Evolutionary conservation across 2,113 vertebrate species (phyloP).

Genomic region (Pteronura brasiliensis): DNA sequence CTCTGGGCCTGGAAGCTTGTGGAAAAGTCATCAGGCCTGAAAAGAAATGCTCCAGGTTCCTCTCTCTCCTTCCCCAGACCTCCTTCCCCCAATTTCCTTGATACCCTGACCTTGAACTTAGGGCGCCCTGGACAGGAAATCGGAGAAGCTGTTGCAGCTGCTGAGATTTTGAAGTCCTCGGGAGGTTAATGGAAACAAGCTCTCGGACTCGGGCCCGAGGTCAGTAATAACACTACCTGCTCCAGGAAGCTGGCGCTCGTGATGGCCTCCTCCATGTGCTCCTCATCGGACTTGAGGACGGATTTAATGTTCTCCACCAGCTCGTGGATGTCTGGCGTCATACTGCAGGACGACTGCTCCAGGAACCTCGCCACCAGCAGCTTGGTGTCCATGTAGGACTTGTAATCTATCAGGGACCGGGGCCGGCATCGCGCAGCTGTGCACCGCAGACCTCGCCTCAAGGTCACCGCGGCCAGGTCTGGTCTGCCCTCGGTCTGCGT

Average conservation of each 20-base stretch:
- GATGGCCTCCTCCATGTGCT: conserved; percentile 90
- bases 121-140: background rate
- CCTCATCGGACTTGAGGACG: conserved; percentile 89
- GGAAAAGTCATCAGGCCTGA: background rate
- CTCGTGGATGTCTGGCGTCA: conserved; percentile 86
- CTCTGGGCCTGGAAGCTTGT: background rate
- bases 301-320: conserved; percentile 88
- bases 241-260: conserved; percentile 88
- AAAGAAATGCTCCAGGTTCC: background rate
- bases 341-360: conserved; percentile 85
- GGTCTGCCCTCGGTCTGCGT: conserved; percentile 81
- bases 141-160: background rate
- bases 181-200: background rate
- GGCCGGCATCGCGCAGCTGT: conserved; percentile 78
- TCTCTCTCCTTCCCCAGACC: background rate
- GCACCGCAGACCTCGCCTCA: conserved; percentile 67
- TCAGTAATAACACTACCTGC: conserved; percentile 77
- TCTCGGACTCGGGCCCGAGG: background rate
- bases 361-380: conserved; percentile 84
- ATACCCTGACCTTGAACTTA: background rate
- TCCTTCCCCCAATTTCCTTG: background rate
- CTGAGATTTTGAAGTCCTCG: too few relatives aligned
- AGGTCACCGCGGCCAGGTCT: conserved; percentile 73
- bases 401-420: conserved; percentile 87
- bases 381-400: conserved; percentile 89